Conservation (phyloP, 2,888 invertebrate genomes). For the Drosophila paranaensis region DNA sequence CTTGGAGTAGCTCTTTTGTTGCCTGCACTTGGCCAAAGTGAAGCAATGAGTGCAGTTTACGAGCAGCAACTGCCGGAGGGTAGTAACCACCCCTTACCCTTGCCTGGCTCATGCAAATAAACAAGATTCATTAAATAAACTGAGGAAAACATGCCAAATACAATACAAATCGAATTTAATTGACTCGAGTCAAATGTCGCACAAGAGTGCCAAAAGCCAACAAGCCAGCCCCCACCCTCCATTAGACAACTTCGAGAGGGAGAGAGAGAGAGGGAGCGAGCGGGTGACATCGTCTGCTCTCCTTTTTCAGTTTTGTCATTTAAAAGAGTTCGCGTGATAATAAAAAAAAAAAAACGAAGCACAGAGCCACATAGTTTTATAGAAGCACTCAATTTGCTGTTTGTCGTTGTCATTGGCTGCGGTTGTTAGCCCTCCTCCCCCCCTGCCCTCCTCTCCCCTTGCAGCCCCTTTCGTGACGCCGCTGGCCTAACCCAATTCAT, state of each 20-base stretch:
- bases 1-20: conserved; percentile 1
- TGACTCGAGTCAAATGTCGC: conserved; percentile 74
- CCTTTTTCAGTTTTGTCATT: conserved; percentile 27
- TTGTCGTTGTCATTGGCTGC: conserved; percentile 54
- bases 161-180: conserved; percentile 74
- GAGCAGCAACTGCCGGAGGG: background rate
- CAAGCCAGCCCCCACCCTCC: conserved; percentile 4
- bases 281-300: conserved; percentile 6
- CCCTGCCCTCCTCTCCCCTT: no score
- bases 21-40: conserved; percentile 20
- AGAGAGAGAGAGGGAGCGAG: background rate
- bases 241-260: background rate
- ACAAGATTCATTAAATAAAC: conserved; percentile 60
- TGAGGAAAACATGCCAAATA: conserved; percentile 43
- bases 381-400: conserved; percentile 66
- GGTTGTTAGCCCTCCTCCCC: conserved; percentile 10
- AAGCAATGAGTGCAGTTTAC: conserved; percentile 10
- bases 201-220: conserved; percentile 52
- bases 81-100: background rate
- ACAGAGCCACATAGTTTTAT: background rate
- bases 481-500: conserved; percentile 65
- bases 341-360: conserved; percentile 41
- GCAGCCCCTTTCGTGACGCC: conserved; percentile 4
- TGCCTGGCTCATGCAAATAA: conserved; percentile 36
- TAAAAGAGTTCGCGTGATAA: conserved; percentile 72